Evolutionary conservation across 1,140 invertebrate genomes (phyloP).

Genomic region (Artemia franciscana): DNA sequence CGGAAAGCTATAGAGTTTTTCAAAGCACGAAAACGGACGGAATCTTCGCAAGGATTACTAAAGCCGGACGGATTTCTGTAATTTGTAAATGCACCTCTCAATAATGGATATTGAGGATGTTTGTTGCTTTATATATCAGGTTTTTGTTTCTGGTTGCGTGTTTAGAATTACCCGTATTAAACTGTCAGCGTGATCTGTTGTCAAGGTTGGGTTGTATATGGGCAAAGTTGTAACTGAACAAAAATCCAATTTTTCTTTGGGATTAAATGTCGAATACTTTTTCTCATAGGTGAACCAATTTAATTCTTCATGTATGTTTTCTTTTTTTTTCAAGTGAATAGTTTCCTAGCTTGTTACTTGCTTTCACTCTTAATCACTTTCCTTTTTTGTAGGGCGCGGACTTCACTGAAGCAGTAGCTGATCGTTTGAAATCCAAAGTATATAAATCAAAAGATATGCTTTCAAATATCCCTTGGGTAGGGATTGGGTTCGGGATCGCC

Average conservation of each 20-base stretch:
- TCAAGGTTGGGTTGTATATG: no score
- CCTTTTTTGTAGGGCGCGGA: not conserved
- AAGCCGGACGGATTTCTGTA: no score
- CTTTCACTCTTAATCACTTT: not conserved
- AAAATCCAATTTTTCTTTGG: not conserved
- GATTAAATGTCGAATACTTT: not conserved
- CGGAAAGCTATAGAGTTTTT: no score
- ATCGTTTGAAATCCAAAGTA: not conserved
- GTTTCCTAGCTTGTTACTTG: not conserved
- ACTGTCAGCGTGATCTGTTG: no score
- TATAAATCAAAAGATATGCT: not conserved
- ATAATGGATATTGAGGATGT: no score
- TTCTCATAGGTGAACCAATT: not conserved
- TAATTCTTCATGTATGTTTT: not conserved
- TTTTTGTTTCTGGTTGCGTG: no score
- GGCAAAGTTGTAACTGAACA: not conserved
- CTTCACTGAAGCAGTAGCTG: not conserved
- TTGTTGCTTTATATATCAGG: no score
- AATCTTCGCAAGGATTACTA: no score
- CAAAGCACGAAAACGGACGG: no score
- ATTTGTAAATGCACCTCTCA: no score
- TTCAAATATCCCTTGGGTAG: not conserved
- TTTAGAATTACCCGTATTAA: no score
- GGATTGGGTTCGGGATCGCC: not conserved
- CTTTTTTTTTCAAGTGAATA: not conserved